A percentile compares a stretch with the other conserved stretches of the same genome.
Evolutionary conservation across 2,797 vertebrate species (phyloP).

Genomic region (Hemibagrus guttatus): DNA sequence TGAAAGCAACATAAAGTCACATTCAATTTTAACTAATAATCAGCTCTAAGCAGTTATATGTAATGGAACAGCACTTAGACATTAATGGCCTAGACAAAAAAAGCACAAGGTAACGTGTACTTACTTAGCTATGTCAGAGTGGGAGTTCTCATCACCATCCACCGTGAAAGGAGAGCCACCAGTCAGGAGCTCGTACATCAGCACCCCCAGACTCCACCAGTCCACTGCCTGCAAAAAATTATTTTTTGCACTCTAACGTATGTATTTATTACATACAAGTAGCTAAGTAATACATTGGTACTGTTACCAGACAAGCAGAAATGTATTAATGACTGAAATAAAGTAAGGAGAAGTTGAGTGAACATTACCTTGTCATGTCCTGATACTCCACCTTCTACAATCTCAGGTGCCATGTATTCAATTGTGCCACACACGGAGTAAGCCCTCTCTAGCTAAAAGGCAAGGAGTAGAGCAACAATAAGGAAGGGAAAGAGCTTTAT

Average conservation of each 20-base stretch:
- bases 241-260: background rate
- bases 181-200: slow-evolving; percentile 96
- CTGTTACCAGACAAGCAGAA: background rate
- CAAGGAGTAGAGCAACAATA: background rate
- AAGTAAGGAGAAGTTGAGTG: slow-evolving; percentile 2
- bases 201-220: slow-evolving; percentile 98
- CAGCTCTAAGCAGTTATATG: background rate
- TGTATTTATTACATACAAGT: background rate
- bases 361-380: slow-evolving; percentile 93
- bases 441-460: slow-evolving; percentile 84
- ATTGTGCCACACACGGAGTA: slow-evolving; percentile 98
- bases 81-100: background rate
- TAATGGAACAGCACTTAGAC: background rate
- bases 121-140: slow-evolving; percentile 96
- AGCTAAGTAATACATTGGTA: no score
- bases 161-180: slow-evolving; percentile 98
- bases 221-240: slow-evolving; percentile 86
- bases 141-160: slow-evolving; percentile 95
- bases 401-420: slow-evolving; percentile 99
- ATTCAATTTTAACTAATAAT: background rate
- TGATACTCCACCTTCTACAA: slow-evolving; percentile 90
- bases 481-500: background rate
- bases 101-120: slow-evolving; percentile 35
- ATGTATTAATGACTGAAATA: background rate
- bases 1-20: background rate